Base-by-base conservation (phyloP, 2,113 vertebrate species). In the Hippocampus abdominalis region DNA sequence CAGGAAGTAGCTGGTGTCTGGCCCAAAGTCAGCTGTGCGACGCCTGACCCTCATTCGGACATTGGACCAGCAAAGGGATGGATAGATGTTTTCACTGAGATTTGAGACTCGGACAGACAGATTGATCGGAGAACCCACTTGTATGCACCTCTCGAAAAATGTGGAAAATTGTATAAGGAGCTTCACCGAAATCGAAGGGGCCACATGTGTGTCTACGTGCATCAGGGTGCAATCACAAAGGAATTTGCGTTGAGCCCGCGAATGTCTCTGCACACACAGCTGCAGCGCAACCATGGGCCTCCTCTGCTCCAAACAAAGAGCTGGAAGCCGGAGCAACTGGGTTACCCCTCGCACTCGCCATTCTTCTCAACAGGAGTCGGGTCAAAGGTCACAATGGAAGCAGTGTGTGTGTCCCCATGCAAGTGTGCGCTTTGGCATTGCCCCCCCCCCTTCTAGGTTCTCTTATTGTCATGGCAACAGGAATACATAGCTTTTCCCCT, bases 221-320 rank as follows among this genome's bases (percentile, higher is more conserved):
- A 46, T 4, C 66, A 62, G 63, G 29, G 36, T 67, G 67, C 65
- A 76, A 78, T 82, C 69, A 76, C 46, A 68, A 27, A 82, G 81
- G 84, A 87, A 84, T 88, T 81, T 76, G 70, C 75, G 61, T 82
- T 77, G 76, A 46, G 70, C 80, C 56, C 79, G 72, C 46, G 74
- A 73, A 71, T 77, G 71, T 73, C 54, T 48, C 10, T 80, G 64
- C 16, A 60, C 16, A 20, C 80, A 88, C 84, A 88, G 86, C 89
- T 90, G 89, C 83, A 78, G 81, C 85, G 74, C 69, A 53, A 79
- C 75, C 65, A 74, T 86, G 75, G 79, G 78, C 85, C 87, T 89
- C 83, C 65, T 70, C 71, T 85, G 66, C 56, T 77, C 80, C 76
- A 36, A 91, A 90, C 89, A 91, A 90, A 90, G 85, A 81, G 64